Percentiles rank a stretch among this genome's conserved stretches.
phyloP scores from a whole-genome alignment of 2,113 vertebrate species.

The Agapornis roseicollis region DNA sequence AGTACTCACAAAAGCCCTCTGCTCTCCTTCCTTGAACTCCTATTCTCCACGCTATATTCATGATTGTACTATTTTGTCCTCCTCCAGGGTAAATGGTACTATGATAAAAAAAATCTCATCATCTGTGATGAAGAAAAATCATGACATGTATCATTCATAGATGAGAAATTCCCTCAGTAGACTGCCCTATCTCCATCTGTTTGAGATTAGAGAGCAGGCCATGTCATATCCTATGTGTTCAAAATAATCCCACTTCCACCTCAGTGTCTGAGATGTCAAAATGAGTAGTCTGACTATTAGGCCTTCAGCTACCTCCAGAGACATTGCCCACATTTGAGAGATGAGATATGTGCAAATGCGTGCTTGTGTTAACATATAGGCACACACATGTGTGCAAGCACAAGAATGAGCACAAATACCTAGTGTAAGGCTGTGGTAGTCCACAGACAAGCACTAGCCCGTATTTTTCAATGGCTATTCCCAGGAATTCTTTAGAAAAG shows the following conservation, averaged over 20 bases:
- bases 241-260: not conserved
- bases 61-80: not conserved
- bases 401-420: not conserved
- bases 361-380: not conserved
- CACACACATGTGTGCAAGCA: too few species aligned
- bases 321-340: not conserved
- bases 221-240: not conserved
- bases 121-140: not conserved
- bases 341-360: rapidly evolving
- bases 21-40: not conserved
- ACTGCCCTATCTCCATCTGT: not conserved
- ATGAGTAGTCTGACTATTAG: not conserved
- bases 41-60: not conserved
- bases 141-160: not conserved
- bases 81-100: not conserved
- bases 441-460: not conserved
- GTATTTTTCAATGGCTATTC: not conserved
- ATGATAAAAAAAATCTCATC: not conserved
- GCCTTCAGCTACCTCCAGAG: not conserved
- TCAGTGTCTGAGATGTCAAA: not conserved
- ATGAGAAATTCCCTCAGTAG: not conserved
- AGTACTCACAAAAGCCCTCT: not conserved
- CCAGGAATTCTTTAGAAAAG: not conserved
- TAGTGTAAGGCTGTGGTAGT: not conserved
- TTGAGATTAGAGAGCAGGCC: not conserved